Evolutionary conservation across 2,797 vertebrate species (phyloP), one percentile per base, ranked within the genome.

Genomic region (Aphelocoma californica): DNA sequence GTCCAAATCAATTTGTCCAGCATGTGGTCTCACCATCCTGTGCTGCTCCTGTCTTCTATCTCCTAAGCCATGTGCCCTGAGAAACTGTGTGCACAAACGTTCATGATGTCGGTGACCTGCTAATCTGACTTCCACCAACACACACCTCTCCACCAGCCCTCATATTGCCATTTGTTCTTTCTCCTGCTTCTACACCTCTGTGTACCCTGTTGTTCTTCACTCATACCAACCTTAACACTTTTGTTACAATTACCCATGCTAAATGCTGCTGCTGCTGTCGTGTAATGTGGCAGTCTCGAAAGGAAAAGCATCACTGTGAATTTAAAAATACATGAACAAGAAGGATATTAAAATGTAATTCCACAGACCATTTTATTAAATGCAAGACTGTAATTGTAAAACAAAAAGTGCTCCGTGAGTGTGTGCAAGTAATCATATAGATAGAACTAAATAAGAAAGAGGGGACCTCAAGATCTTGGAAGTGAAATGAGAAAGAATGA

Each of bases 101-200:
- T 88, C 29, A 6, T 3, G 56, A 17, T 78, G 40, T 54, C 9
- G 34, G 7, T 36, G 51, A 73, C 48, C 73, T 78, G 24, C 47
- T 81, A 5, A 28, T 61, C 26, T 38, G 23, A 38, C 57, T 73
- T 80, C 34, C 20, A 66, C 56, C 57, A 60, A 2, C 18, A 45
- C n/a, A 17, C 16, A 9, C 32, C 0, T 2, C 32, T 65, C 12
- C 51, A 4, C 42, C 42, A 36, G 50, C 50, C 34, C 16, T 36
- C 2, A 1, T 18, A 9, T 26, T 83, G 61, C 51, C 24, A 6
- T 58, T 90, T 89, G 34, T 62, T 86, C 34, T 73, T 83, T 58
- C 50, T 73, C 0, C 0, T 73, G 32, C 78, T 78, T 83, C 34
- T 38, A 6, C 12, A 50, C 28, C 36, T 77, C 14, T 44, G 0